These are phyloP conservation scores for Mizuhopecten yessoensis DNA, from an alignment of 1,140 invertebrate species.

Conservation along the genomic window DNA sequence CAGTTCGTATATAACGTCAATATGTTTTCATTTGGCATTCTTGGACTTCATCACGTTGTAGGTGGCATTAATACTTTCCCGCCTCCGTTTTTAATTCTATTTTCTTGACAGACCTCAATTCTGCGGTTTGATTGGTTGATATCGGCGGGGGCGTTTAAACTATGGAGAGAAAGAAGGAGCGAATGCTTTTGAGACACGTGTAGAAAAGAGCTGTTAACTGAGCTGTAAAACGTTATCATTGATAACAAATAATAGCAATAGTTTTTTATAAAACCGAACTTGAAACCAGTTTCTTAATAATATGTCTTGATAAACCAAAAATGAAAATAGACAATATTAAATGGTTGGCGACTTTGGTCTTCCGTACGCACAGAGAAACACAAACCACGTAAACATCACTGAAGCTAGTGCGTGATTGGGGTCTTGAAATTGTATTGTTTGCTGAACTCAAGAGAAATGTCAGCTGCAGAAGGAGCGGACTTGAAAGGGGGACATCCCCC, in stretches of 20 bases:
- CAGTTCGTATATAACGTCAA: too few species aligned
- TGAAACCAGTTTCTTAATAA: too few species aligned
- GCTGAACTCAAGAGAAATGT: not conserved
- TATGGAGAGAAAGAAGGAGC: not conserved
- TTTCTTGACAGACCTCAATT: not conserved
- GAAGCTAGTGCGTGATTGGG: not conserved
- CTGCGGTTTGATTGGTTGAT: not conserved
- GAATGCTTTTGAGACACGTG: not conserved
- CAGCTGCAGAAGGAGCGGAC: not conserved
- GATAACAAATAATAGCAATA: not conserved
- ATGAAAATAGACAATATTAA: not conserved
- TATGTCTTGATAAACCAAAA: too few species aligned
- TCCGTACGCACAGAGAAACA: not conserved
- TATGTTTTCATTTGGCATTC: too few species aligned
- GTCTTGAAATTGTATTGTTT: not conserved
- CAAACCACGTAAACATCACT: not conserved
- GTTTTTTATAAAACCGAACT: too few species aligned
- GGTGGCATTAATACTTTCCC: too few species aligned
- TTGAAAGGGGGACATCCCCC: slow-evolving; percentile 6
- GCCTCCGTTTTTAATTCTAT: not conserved
- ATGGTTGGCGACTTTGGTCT: not conserved
- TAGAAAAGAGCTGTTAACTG: not conserved
- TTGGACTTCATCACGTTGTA: too few species aligned
- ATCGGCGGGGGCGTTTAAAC: not conserved
- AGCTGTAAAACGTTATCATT: not conserved